Percentiles rank a stretch among this genome's conserved stretches.
Conservation (phyloP, 2,888 invertebrate species). For the Limnephilus rhombicus region DNA sequence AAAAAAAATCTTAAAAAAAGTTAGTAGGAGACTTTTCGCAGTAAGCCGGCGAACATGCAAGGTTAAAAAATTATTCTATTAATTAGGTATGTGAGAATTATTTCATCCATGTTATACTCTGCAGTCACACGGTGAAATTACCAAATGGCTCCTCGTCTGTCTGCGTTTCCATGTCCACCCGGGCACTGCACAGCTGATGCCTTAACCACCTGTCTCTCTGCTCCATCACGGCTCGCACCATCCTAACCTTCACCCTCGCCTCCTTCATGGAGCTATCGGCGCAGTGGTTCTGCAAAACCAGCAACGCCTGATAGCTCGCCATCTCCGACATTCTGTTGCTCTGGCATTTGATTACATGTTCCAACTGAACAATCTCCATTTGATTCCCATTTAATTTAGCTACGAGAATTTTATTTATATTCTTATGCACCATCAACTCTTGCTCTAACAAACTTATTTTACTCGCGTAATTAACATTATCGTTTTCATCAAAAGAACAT, state of each 20-base stretch:
- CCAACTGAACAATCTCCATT: conserved; percentile 25
- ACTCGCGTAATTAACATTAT: conserved; percentile 21
- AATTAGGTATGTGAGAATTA: background rate
- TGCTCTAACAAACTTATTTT: conserved; percentile 33
- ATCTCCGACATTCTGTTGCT: conserved; percentile 35
- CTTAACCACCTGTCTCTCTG: background rate
- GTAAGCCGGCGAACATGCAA: background rate
- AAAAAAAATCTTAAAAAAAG: background rate
- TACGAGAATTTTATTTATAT: conserved; percentile 35
- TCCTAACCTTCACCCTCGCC: background rate
- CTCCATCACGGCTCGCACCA: background rate
- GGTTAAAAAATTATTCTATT: background rate
- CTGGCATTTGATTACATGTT: conserved; percentile 16
- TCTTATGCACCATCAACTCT: conserved; percentile 42
- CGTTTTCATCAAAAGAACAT: background rate
- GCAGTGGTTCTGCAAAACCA: conserved; percentile 22
- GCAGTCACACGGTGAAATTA: conserved; percentile 26
- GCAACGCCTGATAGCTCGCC: conserved; percentile 30
- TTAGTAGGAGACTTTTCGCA: background rate
- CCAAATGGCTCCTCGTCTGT: conserved; percentile 37
- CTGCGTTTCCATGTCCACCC: conserved; percentile 28
- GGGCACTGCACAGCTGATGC: background rate
- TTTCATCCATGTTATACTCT: conserved; percentile 27
- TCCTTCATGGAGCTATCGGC: conserved; percentile 28
- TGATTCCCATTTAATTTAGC: conserved; percentile 31